A percentile compares a stretch with the other conserved stretches of the same genome.
Conservation (phyloP, 2,797 vertebrate genomes). For the Garrulus glandarius region DNA sequence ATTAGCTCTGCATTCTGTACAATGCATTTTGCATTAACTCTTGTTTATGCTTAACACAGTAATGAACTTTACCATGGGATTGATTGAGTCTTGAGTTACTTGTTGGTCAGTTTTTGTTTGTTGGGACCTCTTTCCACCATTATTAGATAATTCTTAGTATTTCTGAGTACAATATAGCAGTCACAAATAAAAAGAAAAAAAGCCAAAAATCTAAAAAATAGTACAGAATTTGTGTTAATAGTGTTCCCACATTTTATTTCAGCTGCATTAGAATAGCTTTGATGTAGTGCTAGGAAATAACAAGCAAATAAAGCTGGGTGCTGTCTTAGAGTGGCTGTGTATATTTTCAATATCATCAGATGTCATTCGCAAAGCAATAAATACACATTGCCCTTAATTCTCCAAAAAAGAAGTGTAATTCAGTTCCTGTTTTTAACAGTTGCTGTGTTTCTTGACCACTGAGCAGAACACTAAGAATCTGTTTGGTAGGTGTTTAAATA, state of each 20-base stretch:
- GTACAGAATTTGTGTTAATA: background rate
- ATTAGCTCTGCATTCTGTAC: background rate
- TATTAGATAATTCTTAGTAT: background rate
- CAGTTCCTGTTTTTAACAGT: background rate
- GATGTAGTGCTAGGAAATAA: background rate
- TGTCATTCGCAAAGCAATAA: background rate
- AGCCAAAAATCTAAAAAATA: background rate
- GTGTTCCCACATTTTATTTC: background rate
- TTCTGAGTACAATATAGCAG: background rate
- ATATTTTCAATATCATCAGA: background rate
- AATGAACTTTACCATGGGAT: background rate
- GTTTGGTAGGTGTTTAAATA: background rate
- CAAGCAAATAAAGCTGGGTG: background rate
- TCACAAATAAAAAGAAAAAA: background rate
- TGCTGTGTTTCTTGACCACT: background rate
- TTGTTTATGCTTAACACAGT: background rate
- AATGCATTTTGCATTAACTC: background rate
- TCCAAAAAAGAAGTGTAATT: background rate
- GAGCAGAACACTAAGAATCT: background rate
- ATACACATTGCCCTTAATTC: background rate
- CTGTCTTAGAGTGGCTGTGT: background rate
- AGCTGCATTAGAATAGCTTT: background rate
- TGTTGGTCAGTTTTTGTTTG: background rate
- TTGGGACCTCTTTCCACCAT: background rate
- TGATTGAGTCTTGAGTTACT: background rate